Conservation (phyloP, 35 echinoderm and acorn worm species). For the Lytechinus variegatus region DNA sequence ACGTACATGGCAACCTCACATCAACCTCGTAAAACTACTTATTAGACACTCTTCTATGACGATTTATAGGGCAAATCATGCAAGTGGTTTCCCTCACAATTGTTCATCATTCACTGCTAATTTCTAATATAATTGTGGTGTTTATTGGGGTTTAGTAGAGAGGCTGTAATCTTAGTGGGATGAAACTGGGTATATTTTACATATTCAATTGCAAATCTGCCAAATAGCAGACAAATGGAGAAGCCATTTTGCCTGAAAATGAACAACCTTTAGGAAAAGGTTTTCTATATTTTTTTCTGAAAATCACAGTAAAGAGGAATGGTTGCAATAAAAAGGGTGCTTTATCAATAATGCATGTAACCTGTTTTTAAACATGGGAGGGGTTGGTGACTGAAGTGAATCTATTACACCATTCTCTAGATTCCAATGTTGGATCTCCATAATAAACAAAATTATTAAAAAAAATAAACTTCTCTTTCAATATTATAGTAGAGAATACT, state of each 20-base stretch:
- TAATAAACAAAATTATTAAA: too few relatives aligned
- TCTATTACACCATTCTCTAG: too few relatives aligned
- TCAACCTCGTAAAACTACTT: neutral
- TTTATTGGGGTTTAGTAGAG: neutral
- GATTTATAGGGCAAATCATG: neutral
- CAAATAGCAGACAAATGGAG: neutral
- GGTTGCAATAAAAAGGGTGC: too few relatives aligned
- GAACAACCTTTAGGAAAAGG: neutral
- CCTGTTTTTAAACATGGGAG: too few relatives aligned
- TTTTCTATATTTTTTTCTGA: too few relatives aligned
- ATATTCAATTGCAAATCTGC: neutral
- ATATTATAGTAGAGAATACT: too few relatives aligned
- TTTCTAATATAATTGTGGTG: neutral
- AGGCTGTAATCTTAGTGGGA: neutral
- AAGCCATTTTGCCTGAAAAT: neutral
- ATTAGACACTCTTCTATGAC: constrained; percentile 29
- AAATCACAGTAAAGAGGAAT: too few relatives aligned
- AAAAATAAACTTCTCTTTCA: too few relatives aligned
- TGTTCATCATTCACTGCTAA: neutral
- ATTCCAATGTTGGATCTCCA: too few relatives aligned
- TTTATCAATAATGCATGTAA: too few relatives aligned
- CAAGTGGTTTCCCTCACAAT: neutral
- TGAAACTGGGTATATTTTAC: neutral
- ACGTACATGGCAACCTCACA: neutral
- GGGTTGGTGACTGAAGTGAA: too few relatives aligned